These are phyloP conservation scores for Myopa testacea DNA, from an alignment of 2,888 invertebrate genomes.

Conservation along the genomic window DNA sequence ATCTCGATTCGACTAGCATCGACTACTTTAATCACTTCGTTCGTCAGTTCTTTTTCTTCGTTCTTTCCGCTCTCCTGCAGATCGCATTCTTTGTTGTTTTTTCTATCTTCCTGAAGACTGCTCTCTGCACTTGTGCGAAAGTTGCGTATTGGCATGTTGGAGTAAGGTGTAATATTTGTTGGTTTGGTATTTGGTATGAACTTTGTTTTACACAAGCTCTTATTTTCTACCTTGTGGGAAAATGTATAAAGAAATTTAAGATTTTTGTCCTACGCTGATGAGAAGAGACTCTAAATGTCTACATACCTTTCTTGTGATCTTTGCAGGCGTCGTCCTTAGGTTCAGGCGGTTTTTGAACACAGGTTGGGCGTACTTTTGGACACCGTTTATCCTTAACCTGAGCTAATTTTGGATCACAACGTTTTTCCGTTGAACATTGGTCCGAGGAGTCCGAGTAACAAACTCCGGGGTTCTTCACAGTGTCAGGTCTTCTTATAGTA, in stretches of 20 bases:
- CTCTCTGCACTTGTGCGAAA: slow-evolving; percentile 20
- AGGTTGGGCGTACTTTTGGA: background rate
- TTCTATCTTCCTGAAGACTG: background rate
- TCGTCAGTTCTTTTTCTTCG: slow-evolving; percentile 25
- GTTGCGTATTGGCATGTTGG: slow-evolving; percentile 4
- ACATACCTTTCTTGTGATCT: slow-evolving; percentile 26
- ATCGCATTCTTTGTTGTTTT: slow-evolving; percentile 16
- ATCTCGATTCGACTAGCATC: slow-evolving; percentile 50
- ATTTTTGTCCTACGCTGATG: background rate
- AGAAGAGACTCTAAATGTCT: background rate
- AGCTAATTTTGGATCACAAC: background rate
- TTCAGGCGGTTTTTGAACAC: background rate
- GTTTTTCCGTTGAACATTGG: background rate
- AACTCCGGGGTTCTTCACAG: background rate
- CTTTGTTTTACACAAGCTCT: slow-evolving; percentile 30
- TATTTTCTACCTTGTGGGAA: slow-evolving; percentile 55
- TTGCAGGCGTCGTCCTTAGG: background rate
- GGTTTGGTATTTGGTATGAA: slow-evolving; percentile 11
- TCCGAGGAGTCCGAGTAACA: background rate
- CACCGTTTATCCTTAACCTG: slow-evolving; percentile 1
- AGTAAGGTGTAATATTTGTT: background rate
- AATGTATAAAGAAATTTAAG: slow-evolving; percentile 11
- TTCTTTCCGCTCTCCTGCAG: background rate
- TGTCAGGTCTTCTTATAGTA: slow-evolving; percentile 2
- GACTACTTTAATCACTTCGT: slow-evolving; percentile 50